These are phyloP conservation scores for Phycodurus eques DNA, from an alignment of 2,113 vertebrate genomes.

Conservation along the genomic window DNA sequence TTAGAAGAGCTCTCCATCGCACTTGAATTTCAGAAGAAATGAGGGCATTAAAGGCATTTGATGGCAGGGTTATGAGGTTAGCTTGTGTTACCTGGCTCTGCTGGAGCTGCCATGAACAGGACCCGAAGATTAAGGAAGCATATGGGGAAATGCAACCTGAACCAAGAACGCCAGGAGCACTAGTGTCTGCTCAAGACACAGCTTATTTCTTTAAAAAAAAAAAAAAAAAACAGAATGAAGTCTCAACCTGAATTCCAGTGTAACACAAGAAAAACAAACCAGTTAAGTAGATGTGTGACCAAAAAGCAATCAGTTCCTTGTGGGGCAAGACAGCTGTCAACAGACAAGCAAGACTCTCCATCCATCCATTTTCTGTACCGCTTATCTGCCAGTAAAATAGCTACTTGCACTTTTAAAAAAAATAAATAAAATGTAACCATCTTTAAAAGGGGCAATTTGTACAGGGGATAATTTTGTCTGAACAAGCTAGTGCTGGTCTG, in stretches of 20 bases:
- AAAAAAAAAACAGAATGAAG: constrained; percentile 11
- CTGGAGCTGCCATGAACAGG: constrained; percentile 63
- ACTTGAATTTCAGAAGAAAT: constrained; percentile 39
- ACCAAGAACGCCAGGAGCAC: constrained; percentile 44
- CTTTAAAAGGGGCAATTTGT: too few species aligned
- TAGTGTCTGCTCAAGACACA: constrained; percentile 18
- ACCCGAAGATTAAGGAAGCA: constrained; percentile 72
- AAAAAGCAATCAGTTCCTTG: not conserved
- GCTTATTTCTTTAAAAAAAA: constrained; percentile 41
- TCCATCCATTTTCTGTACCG: too few species aligned
- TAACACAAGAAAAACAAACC: not conserved
- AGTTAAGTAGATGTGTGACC: not conserved
- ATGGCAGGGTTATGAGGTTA: constrained; percentile 60
- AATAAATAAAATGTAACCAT: too few species aligned
- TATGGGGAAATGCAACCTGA: constrained; percentile 72
- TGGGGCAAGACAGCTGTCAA: not conserved
- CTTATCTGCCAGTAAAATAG: too few species aligned
- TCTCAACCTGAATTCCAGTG: constrained; percentile 5
- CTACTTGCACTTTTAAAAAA: too few species aligned
- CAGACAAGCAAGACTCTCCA: too few species aligned
- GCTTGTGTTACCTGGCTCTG: constrained; percentile 70
- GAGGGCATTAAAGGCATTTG: constrained; percentile 48
- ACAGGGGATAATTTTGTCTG: not conserved
- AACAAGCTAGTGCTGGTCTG: constrained; percentile 15
- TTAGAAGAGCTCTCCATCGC: constrained; percentile 30